phyloP scores from a whole-genome alignment of 2,113 vertebrate genomes.

The Daboia siamensis region DNA sequence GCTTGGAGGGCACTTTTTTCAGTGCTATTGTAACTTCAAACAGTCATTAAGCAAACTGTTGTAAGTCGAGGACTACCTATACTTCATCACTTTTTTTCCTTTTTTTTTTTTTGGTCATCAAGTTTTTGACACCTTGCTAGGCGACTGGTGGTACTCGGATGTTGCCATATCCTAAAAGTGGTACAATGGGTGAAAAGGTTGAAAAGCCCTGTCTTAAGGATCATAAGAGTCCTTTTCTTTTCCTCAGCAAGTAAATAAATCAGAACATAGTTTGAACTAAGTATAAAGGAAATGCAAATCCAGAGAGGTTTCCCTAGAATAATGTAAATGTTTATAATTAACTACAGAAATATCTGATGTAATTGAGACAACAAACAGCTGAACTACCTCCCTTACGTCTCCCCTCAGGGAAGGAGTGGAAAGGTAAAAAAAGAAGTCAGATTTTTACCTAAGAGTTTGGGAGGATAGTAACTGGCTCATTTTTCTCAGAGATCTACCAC shows the following conservation, averaged over 20 bases:
- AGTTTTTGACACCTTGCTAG: too few relatives aligned
- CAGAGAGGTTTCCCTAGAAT: neutral
- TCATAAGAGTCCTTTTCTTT: neutral
- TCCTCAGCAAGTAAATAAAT: neutral
- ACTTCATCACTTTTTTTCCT: too few relatives aligned
- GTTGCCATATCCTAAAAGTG: too few relatives aligned
- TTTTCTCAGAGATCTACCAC: neutral
- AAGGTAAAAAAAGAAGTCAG: neutral
- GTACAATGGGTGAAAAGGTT: too few relatives aligned
- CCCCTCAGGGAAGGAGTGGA: neutral
- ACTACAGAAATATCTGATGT: neutral
- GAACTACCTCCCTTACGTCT: neutral
- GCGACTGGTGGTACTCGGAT: too few relatives aligned
- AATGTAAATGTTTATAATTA: neutral
- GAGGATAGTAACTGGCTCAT: neutral
- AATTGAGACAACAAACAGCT: neutral
- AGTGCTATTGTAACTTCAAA: too few relatives aligned
- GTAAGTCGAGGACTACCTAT: too few relatives aligned
- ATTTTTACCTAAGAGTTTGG: neutral
- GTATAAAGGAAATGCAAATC: neutral
- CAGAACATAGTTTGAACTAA: neutral
- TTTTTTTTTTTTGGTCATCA: too few relatives aligned
- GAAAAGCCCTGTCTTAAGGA: neutral
- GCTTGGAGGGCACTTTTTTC: too few relatives aligned
- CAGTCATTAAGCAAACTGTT: too few relatives aligned